Base-by-base conservation (phyloP, 2,888 invertebrate genomes). In the Leucophora obtusa region DNA sequence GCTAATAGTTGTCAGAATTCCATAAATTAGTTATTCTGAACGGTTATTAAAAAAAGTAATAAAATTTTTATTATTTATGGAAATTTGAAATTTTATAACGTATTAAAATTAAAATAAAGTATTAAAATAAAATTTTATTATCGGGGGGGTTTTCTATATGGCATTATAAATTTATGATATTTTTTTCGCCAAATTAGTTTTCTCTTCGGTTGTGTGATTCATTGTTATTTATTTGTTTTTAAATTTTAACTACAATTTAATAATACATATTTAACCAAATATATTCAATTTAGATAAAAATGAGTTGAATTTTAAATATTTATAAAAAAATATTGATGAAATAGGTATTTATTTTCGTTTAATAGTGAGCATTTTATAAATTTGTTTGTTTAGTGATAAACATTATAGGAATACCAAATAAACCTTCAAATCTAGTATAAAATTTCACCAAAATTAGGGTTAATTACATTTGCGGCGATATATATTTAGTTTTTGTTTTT, bases 331-430 rank as follows among this genome's bases (percentile, higher is more conserved):
- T 21, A 21, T 21, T 21, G 21, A 21, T 21, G 4, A 21, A 21
- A n/a, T n/a, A n/a, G n/a, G n/a, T n/a, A n/a, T 4, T 21, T 21
- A 4, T 21, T 21, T 21, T 2, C 21, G 21, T 21, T 21, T 21
- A 21, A 21, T 21, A 21, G 21, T 21, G 2, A 4, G 4, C 21
- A 21, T n/a, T n/a, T n/a, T n/a, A n/a, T n/a, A n/a, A n/a, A 21
- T 21, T 21, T 21, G 11, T 47, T 63, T 50, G 24, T 38, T 43
- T 28, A 3, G 11, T 54, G 60, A 59, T 59, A 53, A 66, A 66
- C 73, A 65, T 65, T 58, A 28, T 10, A n/a, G 15, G 73, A 66
- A 74, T 74, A 74, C 15, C 59, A 53, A 74, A n/a, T 66, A 21
- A 59, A 11, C 11, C 6, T 47, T 59, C 11, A 15, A 3, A 10